A percentile compares a stretch with the other conserved stretches of the same genome.
Evolutionary conservation across 2,888 invertebrate species (phyloP).

Genomic region (Meta bourneti): DNA sequence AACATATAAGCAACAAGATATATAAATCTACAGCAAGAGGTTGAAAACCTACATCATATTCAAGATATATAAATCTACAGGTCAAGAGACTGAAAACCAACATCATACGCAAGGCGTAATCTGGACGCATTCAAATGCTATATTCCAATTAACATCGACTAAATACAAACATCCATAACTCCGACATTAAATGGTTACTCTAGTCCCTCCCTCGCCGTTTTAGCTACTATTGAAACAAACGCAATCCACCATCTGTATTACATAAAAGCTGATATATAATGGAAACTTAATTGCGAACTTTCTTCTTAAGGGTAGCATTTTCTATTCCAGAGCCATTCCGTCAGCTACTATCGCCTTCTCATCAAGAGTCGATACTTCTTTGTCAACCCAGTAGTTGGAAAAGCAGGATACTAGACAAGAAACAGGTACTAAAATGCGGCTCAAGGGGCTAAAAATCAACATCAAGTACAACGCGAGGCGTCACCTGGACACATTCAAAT

Average conservation of each 20-base stretch:
- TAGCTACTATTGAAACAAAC: not conserved
- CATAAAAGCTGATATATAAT: not conserved
- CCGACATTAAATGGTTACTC: not conserved
- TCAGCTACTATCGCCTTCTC: not conserved
- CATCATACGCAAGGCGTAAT: too few relatives aligned
- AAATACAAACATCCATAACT: not conserved
- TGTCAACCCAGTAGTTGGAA: conserved; percentile 6
- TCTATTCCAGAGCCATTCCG: not conserved
- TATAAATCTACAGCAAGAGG: too few relatives aligned
- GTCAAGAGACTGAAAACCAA: too few relatives aligned
- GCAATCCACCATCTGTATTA: not conserved
- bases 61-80: too few relatives aligned
- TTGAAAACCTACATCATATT: too few relatives aligned
- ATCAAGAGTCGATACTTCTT: conserved; percentile 33
- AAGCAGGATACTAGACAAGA: not conserved
- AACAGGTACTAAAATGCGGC: too few relatives aligned
- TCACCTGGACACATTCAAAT: too few relatives aligned
- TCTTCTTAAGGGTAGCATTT: not conserved
- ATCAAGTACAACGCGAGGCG: too few relatives aligned
- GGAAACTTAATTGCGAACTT: not conserved
- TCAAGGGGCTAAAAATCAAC: too few relatives aligned
- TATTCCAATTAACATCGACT: not conserved
- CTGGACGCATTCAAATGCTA: too few relatives aligned
- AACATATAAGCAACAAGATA: too few relatives aligned
- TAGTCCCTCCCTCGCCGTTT: not conserved